These are phyloP conservation scores for Agriopis leucophaearia DNA, from an alignment of 2,888 invertebrate genomes.

Conservation along the genomic window DNA sequence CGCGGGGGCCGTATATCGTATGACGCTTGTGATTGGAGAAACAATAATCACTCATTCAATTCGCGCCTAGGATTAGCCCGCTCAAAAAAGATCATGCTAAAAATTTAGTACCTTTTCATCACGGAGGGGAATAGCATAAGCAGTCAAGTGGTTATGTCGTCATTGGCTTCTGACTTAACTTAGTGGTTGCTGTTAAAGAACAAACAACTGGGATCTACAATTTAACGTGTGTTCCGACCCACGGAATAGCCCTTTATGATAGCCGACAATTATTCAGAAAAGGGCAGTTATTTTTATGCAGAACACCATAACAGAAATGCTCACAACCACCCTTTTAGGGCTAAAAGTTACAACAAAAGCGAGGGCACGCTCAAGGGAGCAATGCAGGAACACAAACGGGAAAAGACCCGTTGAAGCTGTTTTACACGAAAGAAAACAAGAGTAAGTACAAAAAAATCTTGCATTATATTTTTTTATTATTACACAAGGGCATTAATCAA, in stretches of 20 bases:
- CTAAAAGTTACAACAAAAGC: slow-evolving; percentile 46
- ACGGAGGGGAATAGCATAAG: too few relatives aligned
- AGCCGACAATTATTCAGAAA: background rate
- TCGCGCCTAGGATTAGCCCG: too few relatives aligned
- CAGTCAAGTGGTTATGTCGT: too few relatives aligned
- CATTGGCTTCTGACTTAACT: too few relatives aligned
- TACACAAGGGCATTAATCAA: slow-evolving; percentile 4
- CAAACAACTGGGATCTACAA: background rate
- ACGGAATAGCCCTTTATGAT: background rate
- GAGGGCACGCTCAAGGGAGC: slow-evolving; percentile 57
- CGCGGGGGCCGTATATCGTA: too few relatives aligned
- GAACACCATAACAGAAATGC: background rate
- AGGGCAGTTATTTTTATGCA: background rate
- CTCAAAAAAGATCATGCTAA: too few relatives aligned
- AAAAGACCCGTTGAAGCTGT: slow-evolving; percentile 40
- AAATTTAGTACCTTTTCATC: too few relatives aligned
- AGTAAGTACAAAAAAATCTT: background rate
- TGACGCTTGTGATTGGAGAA: too few relatives aligned
- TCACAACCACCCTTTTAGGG: slow-evolving; percentile 49
- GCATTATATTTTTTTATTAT: too few relatives aligned
- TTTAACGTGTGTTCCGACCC: background rate
- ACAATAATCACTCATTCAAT: too few relatives aligned
- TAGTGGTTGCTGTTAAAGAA: background rate
- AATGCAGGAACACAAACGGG: slow-evolving; percentile 46
- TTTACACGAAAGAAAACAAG: slow-evolving; percentile 30